Conservation (phyloP, 2,113 vertebrate genomes). For the Scomber japonicus region DNA sequence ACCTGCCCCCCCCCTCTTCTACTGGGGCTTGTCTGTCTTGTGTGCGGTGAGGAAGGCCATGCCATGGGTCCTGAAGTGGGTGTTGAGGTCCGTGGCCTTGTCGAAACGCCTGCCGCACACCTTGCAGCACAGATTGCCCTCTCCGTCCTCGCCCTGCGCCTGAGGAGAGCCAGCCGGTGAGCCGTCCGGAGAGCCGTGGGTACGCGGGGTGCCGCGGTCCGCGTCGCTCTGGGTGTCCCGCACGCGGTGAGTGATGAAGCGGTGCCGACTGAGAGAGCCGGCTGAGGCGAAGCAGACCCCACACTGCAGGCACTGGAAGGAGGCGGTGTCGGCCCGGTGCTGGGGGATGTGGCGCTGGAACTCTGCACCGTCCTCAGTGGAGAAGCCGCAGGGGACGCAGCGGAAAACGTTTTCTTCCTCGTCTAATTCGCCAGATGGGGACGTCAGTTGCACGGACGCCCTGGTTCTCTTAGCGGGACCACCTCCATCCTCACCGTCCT, state of each 20-base stretch:
- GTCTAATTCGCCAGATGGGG: constrained; percentile 65
- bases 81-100: constrained; percentile 92
- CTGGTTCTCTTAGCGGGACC: constrained; percentile 77
- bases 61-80: constrained; percentile 96
- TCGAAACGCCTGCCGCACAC: constrained; percentile 92
- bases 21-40: constrained; percentile 87
- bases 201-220: constrained; percentile 27
- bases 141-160: constrained; percentile 71
- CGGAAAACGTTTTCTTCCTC: constrained; percentile 80
- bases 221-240: constrained; percentile 79
- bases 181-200: constrained; percentile 60
- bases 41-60: constrained; percentile 95
- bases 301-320: constrained; percentile 93
- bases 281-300: constrained; percentile 93
- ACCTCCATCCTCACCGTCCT: constrained; percentile 73
- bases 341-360: constrained; percentile 88
- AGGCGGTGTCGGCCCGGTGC: constrained; percentile 87
- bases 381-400: constrained; percentile 87
- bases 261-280: constrained; percentile 89
- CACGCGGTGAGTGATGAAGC: constrained; percentile 94
- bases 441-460: constrained; percentile 21
- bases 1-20: constrained; percentile 45
- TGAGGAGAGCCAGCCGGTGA: constrained; percentile 66
- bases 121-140: constrained; percentile 85
- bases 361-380: constrained; percentile 80